phyloP scores from a whole-genome alignment of 2,888 invertebrate species.

The Thera britannica region DNA sequence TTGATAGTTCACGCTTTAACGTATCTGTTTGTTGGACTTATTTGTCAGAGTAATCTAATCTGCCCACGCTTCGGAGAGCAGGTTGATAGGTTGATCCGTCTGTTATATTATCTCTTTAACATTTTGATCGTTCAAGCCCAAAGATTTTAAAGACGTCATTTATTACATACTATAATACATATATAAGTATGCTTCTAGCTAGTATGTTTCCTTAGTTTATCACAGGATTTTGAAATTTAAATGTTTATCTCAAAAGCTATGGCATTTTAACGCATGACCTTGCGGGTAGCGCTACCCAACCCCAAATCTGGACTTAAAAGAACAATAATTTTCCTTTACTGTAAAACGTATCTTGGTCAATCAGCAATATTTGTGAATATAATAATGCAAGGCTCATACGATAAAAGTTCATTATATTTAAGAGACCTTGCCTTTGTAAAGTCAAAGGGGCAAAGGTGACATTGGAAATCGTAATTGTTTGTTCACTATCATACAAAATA shows the following conservation, averaged over 20 bases:
- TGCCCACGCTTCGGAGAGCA: constrained; percentile 29
- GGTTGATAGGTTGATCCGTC: constrained; percentile 36
- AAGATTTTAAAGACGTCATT: constrained; percentile 5
- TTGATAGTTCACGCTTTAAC: constrained; percentile 17
- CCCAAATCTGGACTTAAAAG: no score
- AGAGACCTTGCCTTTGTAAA: not conserved
- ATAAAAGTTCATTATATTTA: not conserved
- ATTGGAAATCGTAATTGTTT: constrained; percentile 1
- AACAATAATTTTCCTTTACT: not conserved
- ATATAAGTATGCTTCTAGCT: not conserved
- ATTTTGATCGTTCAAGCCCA: constrained; percentile 20
- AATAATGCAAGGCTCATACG: not conserved
- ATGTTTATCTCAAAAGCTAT: no score
- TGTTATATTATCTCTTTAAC: constrained; percentile 32
- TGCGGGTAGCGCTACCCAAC: no score
- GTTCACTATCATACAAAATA: not conserved
- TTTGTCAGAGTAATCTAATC: constrained; percentile 40
- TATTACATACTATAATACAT: not conserved
- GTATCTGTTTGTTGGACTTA: constrained; percentile 16
- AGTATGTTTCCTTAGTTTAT: not conserved
- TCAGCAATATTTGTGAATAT: not conserved
- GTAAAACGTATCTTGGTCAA: not conserved
- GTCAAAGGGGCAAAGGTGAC: constrained; percentile 2
- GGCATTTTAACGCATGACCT: no score
- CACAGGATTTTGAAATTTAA: no score